phyloP scores from a whole-genome alignment of 2,888 invertebrate genomes.

The Dasypogon diadema region DNA sequence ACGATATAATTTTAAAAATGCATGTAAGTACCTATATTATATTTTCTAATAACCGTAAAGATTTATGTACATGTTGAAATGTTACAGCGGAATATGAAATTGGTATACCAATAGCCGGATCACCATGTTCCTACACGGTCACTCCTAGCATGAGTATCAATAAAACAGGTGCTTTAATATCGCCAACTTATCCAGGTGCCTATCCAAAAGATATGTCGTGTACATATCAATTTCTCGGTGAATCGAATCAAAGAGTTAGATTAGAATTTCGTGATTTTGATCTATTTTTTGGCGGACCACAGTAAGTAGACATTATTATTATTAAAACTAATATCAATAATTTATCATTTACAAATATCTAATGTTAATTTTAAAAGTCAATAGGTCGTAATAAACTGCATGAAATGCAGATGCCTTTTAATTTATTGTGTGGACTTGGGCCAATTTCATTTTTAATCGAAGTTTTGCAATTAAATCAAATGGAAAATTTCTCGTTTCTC shows the following conservation, averaged over 20 bases:
- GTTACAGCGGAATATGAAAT: constrained; percentile 89
- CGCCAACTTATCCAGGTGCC: constrained; percentile 98
- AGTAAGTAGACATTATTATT: constrained; percentile 77
- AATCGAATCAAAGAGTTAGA: constrained; percentile 89
- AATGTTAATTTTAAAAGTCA: no score
- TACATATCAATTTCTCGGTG: constrained; percentile 93
- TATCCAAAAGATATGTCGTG: constrained; percentile 97
- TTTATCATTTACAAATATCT: no score
- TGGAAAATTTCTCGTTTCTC: no score
- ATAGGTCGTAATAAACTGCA: no score
- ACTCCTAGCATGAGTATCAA: constrained; percentile 73
- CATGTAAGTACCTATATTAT: constrained; percentile 77
- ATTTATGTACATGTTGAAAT: constrained; percentile 22
- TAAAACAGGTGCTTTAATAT: constrained; percentile 88
- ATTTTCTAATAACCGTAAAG: constrained; percentile 15
- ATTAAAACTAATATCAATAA: no score
- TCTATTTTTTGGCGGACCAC: constrained; percentile 97
- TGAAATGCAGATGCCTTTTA: no score
- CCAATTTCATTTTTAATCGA: no score
- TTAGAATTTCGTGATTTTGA: constrained; percentile 98
- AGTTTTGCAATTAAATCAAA: no score
- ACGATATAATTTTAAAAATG: constrained; percentile 91
- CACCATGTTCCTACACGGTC: constrained; percentile 90
- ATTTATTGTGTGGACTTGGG: no score
- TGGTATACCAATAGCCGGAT: constrained; percentile 87